Percentiles rank a stretch among this genome's conserved stretches.
Evolutionary conservation across 2,888 invertebrate species (phyloP).

Genomic region (Tetrapedia diversipes): DNA sequence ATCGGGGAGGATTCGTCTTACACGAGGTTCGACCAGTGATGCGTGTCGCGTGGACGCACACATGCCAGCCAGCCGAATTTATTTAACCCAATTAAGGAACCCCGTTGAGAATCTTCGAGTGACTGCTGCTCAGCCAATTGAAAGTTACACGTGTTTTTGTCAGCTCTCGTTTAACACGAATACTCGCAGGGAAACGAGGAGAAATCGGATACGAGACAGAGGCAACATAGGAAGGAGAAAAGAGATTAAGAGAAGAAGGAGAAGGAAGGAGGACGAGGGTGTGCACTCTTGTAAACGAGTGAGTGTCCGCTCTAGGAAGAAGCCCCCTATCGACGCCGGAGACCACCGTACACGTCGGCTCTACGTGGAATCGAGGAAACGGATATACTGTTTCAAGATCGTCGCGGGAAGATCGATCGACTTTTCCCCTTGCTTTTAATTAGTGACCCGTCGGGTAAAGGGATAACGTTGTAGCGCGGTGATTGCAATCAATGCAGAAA

Average conservation of each 20-base stretch:
- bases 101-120: conserved; percentile 71
- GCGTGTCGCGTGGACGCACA: conserved; percentile 21
- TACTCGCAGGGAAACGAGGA: conserved; percentile 41
- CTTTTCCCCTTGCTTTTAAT: conserved; percentile 38
- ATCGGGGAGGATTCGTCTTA: conserved; percentile 46
- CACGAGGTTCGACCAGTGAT: conserved; percentile 19
- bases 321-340: conserved; percentile 58
- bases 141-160: conserved; percentile 80
- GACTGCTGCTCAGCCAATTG: conserved; percentile 75
- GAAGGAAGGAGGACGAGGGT: conserved; percentile 21
- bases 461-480: conserved; percentile 15
- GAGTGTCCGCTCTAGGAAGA: conserved; percentile 45
- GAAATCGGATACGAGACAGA: conserved; percentile 66
- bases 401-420: conserved; percentile 30
- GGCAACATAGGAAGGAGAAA: no score
- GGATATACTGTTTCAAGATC: conserved; percentile 54
- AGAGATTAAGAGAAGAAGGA: conserved; percentile 38
- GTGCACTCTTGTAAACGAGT: conserved; percentile 41
- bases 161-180: conserved; percentile 73
- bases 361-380: conserved; percentile 57
- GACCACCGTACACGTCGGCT: conserved; percentile 50
- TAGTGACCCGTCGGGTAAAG: conserved; percentile 29
- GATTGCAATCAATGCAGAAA: conserved; percentile 25
- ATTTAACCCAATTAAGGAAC: conserved; percentile 75
- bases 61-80: conserved; percentile 66